phyloP scores from a whole-genome alignment of 2,797 vertebrate genomes.

The Tauraco hartlaubi region DNA sequence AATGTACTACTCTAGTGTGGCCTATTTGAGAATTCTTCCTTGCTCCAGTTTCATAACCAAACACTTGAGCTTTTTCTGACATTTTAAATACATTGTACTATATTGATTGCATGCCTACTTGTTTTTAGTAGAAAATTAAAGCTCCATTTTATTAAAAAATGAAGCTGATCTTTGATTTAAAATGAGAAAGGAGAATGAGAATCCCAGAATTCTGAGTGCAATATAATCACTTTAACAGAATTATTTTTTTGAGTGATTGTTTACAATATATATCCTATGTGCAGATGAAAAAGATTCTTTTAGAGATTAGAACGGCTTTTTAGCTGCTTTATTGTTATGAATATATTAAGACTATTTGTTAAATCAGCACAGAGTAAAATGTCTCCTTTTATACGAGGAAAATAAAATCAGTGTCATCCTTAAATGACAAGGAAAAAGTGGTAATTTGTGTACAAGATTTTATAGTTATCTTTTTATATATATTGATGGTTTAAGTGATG shows the following conservation, averaged over 20 bases:
- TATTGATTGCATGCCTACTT: conserved; percentile 36
- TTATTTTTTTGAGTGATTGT: conserved; percentile 34
- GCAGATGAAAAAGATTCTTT: conserved; percentile 34
- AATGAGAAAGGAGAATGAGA: not conserved
- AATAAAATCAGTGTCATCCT: conserved; percentile 42
- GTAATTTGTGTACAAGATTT: conserved; percentile 40
- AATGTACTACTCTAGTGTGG: not conserved
- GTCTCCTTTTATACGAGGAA: conserved; percentile 47
- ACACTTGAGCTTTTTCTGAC: not conserved
- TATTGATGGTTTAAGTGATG: not conserved
- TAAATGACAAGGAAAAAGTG: conserved; percentile 33
- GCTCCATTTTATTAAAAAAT: conserved; percentile 33
- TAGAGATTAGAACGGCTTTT: conserved; percentile 31
- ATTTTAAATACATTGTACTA: conserved; percentile 23
- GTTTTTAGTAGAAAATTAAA: conserved; percentile 58
- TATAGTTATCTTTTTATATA: not conserved
- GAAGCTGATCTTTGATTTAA: conserved; percentile 44
- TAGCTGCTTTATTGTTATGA: conserved; percentile 34
- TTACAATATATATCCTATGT: conserved; percentile 36
- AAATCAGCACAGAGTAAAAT: conserved; percentile 34
- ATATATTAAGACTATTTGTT: conserved; percentile 45
- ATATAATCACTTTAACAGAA: conserved; percentile 46
- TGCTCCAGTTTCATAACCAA: conserved; percentile 5
- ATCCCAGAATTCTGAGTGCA: conserved; percentile 48
- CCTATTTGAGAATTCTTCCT: conserved; percentile 14